Percentiles rank a stretch among this genome's conserved stretches.
phyloP scores from a whole-genome alignment of 2,888 invertebrate genomes.

The Eretmocerus hayati region DNA sequence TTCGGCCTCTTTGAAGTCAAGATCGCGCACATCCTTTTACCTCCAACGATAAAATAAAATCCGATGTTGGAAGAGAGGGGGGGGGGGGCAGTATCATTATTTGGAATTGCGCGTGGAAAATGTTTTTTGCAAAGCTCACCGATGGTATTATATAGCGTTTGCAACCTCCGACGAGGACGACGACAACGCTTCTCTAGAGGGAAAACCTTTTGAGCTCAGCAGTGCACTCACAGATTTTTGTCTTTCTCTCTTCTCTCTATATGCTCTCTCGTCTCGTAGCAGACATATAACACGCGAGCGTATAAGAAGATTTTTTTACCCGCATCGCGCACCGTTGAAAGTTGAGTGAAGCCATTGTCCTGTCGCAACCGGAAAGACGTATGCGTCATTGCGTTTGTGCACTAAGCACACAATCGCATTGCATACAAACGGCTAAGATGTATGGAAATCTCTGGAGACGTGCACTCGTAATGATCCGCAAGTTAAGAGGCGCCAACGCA shows the following conservation, averaged over 20 bases:
- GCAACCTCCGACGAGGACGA: too few relatives aligned
- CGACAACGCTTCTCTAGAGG: too few relatives aligned
- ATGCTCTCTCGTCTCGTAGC: background rate
- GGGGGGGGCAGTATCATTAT: slow-evolving; percentile 10
- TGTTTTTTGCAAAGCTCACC: too few relatives aligned
- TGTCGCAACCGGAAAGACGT: slow-evolving; percentile 12
- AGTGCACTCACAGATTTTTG: background rate
- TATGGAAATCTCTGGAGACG: too few relatives aligned
- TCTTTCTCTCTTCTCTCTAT: background rate
- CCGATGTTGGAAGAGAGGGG: background rate
- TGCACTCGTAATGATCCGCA: slow-evolving; percentile 7
- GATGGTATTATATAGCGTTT: too few relatives aligned
- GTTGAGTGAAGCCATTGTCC: slow-evolving; percentile 11
- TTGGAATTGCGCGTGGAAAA: slow-evolving; percentile 12
- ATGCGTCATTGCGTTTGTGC: slow-evolving; percentile 8
- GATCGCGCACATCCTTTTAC: background rate
- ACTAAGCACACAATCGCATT: slow-evolving; percentile 8
- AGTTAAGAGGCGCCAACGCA: background rate
- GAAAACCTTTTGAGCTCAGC: background rate
- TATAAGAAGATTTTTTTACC: background rate
- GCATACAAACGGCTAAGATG: slow-evolving; percentile 17
- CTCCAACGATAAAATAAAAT: slow-evolving; percentile 7
- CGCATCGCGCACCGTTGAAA: background rate
- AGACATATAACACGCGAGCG: background rate
- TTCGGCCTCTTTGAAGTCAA: slow-evolving; percentile 14